Conservation (phyloP, 1,140 invertebrate genomes). For the Drosophila pandora region DNA sequence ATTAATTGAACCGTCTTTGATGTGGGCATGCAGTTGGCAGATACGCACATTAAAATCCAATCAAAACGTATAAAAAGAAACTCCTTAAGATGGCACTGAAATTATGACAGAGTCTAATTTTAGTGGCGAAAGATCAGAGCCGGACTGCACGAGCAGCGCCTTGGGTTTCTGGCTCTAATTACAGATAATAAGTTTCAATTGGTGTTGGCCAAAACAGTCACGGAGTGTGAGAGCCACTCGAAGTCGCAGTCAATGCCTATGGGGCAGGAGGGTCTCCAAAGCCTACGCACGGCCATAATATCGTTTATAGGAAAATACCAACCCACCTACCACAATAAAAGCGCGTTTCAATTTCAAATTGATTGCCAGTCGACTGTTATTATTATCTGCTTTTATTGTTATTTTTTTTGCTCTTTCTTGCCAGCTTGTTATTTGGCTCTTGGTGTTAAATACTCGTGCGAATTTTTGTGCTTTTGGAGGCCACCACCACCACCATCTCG, state of each 20-base stretch:
- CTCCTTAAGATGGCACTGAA: conserved; percentile 37
- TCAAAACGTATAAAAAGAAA: conserved; percentile 44
- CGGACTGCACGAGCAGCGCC: conserved; percentile 53
- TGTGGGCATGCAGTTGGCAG: conserved; percentile 40
- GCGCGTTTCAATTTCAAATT: conserved; percentile 80
- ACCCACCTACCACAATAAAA: conserved; percentile 61
- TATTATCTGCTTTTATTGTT: conserved; percentile 65
- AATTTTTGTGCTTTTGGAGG: conserved; percentile 72
- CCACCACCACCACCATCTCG: conserved; percentile 24
- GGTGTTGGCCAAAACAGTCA: conserved; percentile 56
- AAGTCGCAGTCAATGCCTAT: conserved; percentile 2
- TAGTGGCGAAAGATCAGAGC: conserved; percentile 33
- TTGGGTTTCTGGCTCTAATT: conserved; percentile 66
- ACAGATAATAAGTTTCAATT: conserved; percentile 75
- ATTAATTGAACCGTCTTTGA: conserved; percentile 34
- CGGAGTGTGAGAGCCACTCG: conserved; percentile 1
- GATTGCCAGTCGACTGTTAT: conserved; percentile 75
- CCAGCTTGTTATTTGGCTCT: conserved; percentile 49
- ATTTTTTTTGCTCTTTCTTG: conserved; percentile 39
- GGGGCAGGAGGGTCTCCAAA: conserved; percentile 10
- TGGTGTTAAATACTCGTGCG: conserved; percentile 77
- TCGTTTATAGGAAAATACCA: conserved; percentile 48
- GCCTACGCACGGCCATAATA: conserved; percentile 60
- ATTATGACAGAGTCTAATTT: conserved; percentile 62
- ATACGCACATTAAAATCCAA: conserved; percentile 72